These are phyloP conservation scores for Baryphthengus martii DNA, from an alignment of 2,113 vertebrate genomes.

Conservation along the genomic window DNA sequence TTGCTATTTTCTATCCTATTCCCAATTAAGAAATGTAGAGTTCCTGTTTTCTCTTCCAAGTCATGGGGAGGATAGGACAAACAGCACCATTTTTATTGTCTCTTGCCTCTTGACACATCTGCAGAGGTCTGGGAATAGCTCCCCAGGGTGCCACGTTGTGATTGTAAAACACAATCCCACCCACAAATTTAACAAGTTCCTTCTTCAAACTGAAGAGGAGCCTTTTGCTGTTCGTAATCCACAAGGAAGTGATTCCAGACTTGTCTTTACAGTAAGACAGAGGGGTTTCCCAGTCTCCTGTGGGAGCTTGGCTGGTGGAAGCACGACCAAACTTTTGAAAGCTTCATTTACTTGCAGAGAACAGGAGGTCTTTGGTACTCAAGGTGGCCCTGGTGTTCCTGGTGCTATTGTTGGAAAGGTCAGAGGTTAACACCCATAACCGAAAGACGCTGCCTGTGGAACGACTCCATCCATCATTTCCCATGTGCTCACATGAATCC, in stretches of 20 bases:
- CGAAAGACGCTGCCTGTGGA: background rate
- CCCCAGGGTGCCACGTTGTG: background rate
- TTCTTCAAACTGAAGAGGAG: background rate
- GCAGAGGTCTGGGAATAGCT: background rate
- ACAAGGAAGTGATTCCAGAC: background rate
- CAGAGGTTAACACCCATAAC: background rate
- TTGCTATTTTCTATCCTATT: background rate
- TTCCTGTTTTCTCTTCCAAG: background rate
- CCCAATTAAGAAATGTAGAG: background rate
- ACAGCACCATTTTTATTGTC: rapidly evolving
- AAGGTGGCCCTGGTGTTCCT: background rate
- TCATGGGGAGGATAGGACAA: background rate
- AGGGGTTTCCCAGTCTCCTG: background rate
- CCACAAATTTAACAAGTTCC: background rate
- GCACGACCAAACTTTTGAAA: background rate
- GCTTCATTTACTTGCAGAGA: background rate
- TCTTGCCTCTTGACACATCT: background rate
- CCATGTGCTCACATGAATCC: background rate
- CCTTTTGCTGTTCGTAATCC: background rate
- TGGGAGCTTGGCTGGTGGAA: background rate
- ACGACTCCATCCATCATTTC: conserved; percentile 1
- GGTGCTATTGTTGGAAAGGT: background rate
- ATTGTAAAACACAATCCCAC: background rate
- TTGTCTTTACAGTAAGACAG: background rate
- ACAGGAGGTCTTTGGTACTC: background rate